Evolutionary conservation across 2,113 vertebrate species (phyloP), one percentile per base, ranked within the genome.

Genomic region (Campylorhamphus procurvoides): DNA sequence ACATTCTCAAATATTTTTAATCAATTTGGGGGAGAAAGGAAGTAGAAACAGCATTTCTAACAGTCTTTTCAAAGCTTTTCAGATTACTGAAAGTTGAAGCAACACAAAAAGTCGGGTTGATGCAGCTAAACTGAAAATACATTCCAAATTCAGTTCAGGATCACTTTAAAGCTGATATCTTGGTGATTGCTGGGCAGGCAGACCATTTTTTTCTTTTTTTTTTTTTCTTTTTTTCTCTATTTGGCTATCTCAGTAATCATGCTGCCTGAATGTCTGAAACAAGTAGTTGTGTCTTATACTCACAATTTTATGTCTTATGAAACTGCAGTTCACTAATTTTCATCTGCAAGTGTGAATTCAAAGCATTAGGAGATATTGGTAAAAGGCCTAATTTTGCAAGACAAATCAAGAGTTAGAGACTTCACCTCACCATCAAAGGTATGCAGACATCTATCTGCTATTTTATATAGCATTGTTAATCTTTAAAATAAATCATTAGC

Each of bases 21-120:
- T 28, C 4, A 29, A 2, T 67, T 84, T 33, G 12, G 31, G 13
- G 6, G 1, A 2, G 6, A 3, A 53, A 35, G 6, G 9, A n/a
- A 25, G 27, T 13, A 35, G 33, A 71, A 71, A 31, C 3, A 50
- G 3, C 6, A 42, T 35, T 58, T 81, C 27, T 7, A 52, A 42
- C 8, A 63, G 11, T 31, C 6, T 79, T 92, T 75, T 47, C 12
- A 83, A 58, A 79, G 9, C 7, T 66, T 89, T 75, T 56, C 12
- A 62, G 24, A 49, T 76, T 80, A 47, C 22, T 67, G 31, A 75
- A 47, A 2, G 5, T 52, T 56, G 71, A 67, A 75, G 7, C 9
- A 52, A 56, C 7, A n/a, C 31, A 52, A 55, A 25, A 83, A 42
- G 5, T 42, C 7, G n/a, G 14, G 8, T 4, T 46, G 12, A 23